Percentiles rank a stretch among this genome's conserved stretches.
These are phyloP conservation scores for Oriolus oriolus DNA, from an alignment of 2,113 vertebrate genomes.

Conservation along the genomic window DNA sequence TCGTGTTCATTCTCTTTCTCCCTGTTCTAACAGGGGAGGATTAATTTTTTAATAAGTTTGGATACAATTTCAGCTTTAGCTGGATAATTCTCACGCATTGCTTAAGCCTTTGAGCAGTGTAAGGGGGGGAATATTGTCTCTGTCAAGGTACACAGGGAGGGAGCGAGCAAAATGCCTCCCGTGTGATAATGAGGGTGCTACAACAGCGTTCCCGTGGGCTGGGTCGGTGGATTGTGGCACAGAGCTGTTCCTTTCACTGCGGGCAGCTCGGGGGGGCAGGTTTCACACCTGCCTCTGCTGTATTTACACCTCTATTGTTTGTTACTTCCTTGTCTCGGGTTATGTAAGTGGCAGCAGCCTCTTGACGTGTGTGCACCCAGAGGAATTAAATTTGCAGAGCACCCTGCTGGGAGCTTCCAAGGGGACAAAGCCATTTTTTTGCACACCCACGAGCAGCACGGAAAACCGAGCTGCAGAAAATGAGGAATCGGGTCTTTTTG, in stretches of 20 bases:
- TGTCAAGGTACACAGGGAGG: background rate
- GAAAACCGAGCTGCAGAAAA: background rate
- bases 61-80: background rate
- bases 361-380: fast-evolving
- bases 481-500: background rate
- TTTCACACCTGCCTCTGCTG: background rate
- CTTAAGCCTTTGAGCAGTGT: background rate
- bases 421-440: background rate
- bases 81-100: background rate
- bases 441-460: fast-evolving
- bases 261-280: background rate
- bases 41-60: background rate
- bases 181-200: background rate
- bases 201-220: background rate
- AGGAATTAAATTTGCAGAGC: background rate
- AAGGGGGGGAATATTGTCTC: background rate
- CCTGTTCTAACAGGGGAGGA: background rate
- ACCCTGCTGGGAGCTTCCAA: background rate
- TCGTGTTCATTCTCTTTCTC: background rate
- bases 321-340: background rate
- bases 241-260: background rate
- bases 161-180: background rate
- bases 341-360: background rate
- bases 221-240: background rate
- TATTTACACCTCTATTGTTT: background rate